Percentiles rank a stretch among this genome's conserved stretches.
phyloP scores from a whole-genome alignment of 2,113 vertebrate genomes.

The Hemibagrus wyckioides region DNA sequence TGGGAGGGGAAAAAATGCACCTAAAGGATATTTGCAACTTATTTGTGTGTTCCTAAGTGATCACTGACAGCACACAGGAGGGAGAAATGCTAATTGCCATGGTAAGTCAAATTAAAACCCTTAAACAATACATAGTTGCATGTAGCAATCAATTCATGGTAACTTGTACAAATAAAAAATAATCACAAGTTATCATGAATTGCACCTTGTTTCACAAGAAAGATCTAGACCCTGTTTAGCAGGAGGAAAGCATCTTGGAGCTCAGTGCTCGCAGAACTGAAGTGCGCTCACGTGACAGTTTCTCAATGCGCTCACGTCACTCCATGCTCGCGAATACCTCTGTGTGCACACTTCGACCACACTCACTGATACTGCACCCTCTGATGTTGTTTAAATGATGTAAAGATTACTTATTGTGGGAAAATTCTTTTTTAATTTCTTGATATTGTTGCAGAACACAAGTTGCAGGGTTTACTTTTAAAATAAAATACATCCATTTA shows the following conservation, averaged over 20 bases:
- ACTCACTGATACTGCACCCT: not conserved
- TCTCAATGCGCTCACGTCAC: not conserved
- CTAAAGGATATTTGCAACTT: not conserved
- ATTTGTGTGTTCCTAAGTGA: not conserved
- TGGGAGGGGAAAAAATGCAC: not conserved
- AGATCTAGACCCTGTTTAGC: not conserved
- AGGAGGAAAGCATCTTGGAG: not conserved
- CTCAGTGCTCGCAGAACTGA: not conserved
- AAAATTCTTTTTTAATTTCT: not conserved
- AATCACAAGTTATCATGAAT: not conserved
- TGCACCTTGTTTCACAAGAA: not conserved
- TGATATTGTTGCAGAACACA: not conserved
- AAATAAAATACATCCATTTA: not conserved
- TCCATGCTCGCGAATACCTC: not conserved
- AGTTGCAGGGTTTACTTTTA: not conserved
- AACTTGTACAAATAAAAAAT: not conserved
- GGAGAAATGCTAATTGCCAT: not conserved
- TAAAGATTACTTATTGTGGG: not conserved
- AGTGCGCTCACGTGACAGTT: not conserved
- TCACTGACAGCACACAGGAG: not conserved
- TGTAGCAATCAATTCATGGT: not conserved
- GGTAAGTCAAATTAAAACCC: not conserved
- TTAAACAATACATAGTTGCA: not conserved
- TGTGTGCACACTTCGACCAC: not conserved
- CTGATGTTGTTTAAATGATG: not conserved